Percentiles rank a stretch among this genome's conserved stretches.
Conservation (phyloP, 2,888 invertebrate species). For the Amphipoea oculea region DNA sequence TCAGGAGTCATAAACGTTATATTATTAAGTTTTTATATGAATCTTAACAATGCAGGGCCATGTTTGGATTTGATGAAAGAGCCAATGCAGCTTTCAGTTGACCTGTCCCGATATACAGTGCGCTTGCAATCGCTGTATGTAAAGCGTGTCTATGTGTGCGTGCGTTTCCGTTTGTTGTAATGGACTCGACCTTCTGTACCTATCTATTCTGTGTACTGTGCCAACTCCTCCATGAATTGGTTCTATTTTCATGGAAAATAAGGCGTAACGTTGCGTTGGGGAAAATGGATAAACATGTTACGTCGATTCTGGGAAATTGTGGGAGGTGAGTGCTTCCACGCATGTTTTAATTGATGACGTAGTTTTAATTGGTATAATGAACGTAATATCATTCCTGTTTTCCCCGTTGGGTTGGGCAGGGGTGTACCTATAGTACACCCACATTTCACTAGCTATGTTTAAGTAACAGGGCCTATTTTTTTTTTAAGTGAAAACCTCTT, state of each 20-base stretch:
- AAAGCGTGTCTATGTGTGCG: background rate
- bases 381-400: no score
- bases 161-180: background rate
- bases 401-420: background rate
- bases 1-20: no score
- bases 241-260: conserved; percentile 55
- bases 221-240: conserved; percentile 24
- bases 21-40: background rate
- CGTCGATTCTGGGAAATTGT: conserved; percentile 12
- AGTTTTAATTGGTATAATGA: background rate
- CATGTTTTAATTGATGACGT: background rate
- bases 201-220: background rate
- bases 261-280: conserved; percentile 20
- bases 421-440: background rate
- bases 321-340: background rate
- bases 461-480: background rate
- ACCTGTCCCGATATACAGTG: background rate
- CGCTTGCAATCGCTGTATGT: background rate
- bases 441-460: background rate
- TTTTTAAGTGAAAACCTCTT: no score
- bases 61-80: background rate
- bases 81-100: no score
- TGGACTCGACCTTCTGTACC: background rate
- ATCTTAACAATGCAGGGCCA: background rate
- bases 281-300: conserved; percentile 27